Percentiles rank a stretch among this genome's conserved stretches.
phyloP scores from a whole-genome alignment of 2,888 invertebrate species.

The Phytoseiulus persimilis region DNA sequence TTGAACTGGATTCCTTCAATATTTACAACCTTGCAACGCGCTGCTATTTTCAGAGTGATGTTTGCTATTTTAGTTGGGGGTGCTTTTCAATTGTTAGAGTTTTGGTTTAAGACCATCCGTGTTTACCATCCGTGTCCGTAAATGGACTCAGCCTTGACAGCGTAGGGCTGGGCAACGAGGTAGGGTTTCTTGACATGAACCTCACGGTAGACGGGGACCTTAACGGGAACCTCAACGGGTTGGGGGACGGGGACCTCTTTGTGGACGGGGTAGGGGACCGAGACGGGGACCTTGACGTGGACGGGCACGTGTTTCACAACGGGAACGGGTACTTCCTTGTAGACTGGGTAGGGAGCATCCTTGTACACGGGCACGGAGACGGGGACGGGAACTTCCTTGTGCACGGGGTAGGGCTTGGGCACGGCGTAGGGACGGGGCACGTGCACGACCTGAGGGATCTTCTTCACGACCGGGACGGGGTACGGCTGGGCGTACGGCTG shows the following conservation, averaged over 20 bases:
- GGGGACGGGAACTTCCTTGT: slow-evolving; percentile 32
- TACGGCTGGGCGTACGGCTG: slow-evolving; percentile 17
- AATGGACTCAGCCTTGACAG: slow-evolving; percentile 25
- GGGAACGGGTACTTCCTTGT: slow-evolving; percentile 36
- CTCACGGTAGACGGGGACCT: slow-evolving; percentile 36
- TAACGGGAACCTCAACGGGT: slow-evolving; percentile 27
- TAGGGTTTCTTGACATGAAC: slow-evolving; percentile 34
- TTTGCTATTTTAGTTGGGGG: neutral
- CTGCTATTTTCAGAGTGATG: neutral
- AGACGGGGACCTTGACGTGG: slow-evolving; percentile 36
- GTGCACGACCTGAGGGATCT: slow-evolving; percentile 27
- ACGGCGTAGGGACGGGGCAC: slow-evolving; percentile 31
- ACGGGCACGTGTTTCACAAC: slow-evolving; percentile 35
- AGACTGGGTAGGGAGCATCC: slow-evolving; percentile 21
- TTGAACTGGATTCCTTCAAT: neutral
- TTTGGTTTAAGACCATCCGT: neutral
- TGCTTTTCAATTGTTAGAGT: neutral
- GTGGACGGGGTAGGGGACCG: slow-evolving; percentile 21
- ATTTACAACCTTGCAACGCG: slow-evolving; percentile 5
- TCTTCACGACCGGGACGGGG: slow-evolving; percentile 29
- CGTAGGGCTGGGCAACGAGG: slow-evolving; percentile 24
- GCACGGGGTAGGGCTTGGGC: slow-evolving; percentile 17
- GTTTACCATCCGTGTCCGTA: slow-evolving; percentile 34
- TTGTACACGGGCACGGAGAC: slow-evolving; percentile 35
- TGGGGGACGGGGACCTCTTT: slow-evolving; percentile 30